These are phyloP conservation scores for Aphyosemion australe DNA, from an alignment of 2,113 vertebrate species.

Conservation along the genomic window DNA sequence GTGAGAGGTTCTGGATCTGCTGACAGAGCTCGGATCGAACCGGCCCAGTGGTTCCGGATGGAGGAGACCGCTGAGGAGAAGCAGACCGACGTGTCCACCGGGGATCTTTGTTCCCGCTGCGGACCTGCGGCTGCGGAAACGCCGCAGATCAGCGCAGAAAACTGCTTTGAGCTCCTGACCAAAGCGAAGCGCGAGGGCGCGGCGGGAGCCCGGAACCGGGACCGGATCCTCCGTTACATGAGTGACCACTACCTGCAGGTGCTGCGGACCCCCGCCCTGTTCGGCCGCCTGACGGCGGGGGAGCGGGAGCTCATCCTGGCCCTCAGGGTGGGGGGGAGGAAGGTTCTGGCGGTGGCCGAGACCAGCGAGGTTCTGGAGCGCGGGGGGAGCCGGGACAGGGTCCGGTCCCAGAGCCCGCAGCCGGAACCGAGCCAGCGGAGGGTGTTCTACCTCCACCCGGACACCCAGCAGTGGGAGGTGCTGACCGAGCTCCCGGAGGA, in stretches of 20 bases:
- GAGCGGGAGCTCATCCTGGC: slow-evolving; percentile 88
- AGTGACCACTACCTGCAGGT: slow-evolving; percentile 89
- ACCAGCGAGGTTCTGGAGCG: slow-evolving; percentile 82
- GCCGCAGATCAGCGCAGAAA: slow-evolving; percentile 78
- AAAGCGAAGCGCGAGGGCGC: slow-evolving; percentile 86
- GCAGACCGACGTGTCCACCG: background rate
- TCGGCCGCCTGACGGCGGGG: slow-evolving; percentile 84
- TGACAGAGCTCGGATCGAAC: slow-evolving; percentile 5
- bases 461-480: slow-evolving; percentile 79
- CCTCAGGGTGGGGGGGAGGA: slow-evolving; percentile 81
- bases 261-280: slow-evolving; percentile 82
- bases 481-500: slow-evolving; percentile 86
- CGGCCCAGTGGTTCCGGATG: background rate
- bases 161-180: slow-evolving; percentile 86
- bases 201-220: slow-evolving; percentile 79
- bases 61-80: background rate
- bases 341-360: slow-evolving; percentile 84
- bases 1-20: background rate
- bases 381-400: slow-evolving; percentile 77
- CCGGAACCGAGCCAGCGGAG: slow-evolving; percentile 64
- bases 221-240: slow-evolving; percentile 86
- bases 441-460: slow-evolving; percentile 80
- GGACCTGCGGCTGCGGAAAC: slow-evolving; percentile 40
- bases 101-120: background rate
- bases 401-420: slow-evolving; percentile 84